Conservation (phyloP, 1,140 invertebrate genomes). For the Cydia strobilella region DNA sequence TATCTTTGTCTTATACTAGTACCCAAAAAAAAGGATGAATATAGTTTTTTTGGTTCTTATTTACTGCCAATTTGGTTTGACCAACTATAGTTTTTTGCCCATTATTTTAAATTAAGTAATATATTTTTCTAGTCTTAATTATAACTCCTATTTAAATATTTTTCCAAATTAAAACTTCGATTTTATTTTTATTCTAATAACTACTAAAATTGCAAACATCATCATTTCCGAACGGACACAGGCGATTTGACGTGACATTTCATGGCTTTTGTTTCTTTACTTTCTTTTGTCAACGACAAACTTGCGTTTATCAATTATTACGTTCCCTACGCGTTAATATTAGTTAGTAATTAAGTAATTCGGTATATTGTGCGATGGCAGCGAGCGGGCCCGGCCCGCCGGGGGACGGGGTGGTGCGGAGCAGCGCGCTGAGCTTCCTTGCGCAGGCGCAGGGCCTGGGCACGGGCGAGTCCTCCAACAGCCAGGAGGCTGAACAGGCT, state of each 20-base stretch:
- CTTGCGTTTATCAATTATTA: not conserved
- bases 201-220: not conserved
- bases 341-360: not conserved
- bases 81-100: no score
- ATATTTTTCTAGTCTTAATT: not conserved
- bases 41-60: no score
- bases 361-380: not conserved
- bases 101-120: not conserved
- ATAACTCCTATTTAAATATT: not conserved
- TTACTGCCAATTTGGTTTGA: no score
- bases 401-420: conserved; percentile 53
- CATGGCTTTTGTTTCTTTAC: conserved; percentile 18
- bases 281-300: conserved; percentile 16
- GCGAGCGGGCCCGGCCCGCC: conserved; percentile 42
- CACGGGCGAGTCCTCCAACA: conserved; percentile 34
- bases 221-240: not conserved
- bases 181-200: no score
- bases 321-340: not conserved
- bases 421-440: conserved; percentile 64
- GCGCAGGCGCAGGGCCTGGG: conserved; percentile 56
- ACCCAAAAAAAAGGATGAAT: no score
- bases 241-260: conserved; percentile 8
- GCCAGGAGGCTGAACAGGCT: conserved; percentile 41
- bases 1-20: no score
- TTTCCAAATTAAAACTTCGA: not conserved